Conservation (phyloP, 2,888 invertebrate species). For the Plutella xylostella region DNA sequence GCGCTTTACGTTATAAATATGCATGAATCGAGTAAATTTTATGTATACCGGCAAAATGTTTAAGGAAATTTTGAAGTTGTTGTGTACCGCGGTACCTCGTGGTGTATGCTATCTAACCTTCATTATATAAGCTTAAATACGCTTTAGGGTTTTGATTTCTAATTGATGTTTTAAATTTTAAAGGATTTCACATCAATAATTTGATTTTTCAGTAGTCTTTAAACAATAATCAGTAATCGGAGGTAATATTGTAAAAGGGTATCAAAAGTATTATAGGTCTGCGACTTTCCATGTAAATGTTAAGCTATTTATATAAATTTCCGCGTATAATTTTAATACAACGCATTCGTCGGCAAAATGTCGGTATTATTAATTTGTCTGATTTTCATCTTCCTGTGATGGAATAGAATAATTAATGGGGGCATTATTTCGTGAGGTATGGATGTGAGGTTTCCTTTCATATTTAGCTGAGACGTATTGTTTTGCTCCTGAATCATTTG, state of each 20-base stretch:
- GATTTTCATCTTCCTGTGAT: conserved; percentile 33
- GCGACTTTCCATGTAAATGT: too few species aligned
- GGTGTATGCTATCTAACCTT: too few species aligned
- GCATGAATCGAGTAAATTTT: conserved; percentile 60
- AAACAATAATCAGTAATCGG: too few species aligned
- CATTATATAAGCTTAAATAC: too few species aligned
- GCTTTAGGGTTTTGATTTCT: too few species aligned
- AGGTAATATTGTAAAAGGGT: too few species aligned
- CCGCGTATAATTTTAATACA: conserved; percentile 11
- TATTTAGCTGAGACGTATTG: conserved; percentile 34
- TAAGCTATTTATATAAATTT: too few species aligned
- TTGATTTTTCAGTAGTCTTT: too few species aligned
- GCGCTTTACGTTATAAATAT: conserved; percentile 63
- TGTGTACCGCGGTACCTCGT: too few species aligned
- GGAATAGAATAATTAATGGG: conserved; percentile 52
- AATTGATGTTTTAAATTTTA: too few species aligned
- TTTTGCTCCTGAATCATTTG: conserved; percentile 32
- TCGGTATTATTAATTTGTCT: conserved; percentile 22
- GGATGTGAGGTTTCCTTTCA: conserved; percentile 43
- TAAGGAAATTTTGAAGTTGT: conserved; percentile 1
- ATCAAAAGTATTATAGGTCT: too few species aligned
- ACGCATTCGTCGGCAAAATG: conserved; percentile 13
- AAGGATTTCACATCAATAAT: too few species aligned
- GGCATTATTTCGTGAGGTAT: conserved; percentile 23
- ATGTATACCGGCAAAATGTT: conserved; percentile 29